Evolutionary conservation across 2,888 invertebrate species (phyloP).

Genomic region (Glaucopsyche alexis): DNA sequence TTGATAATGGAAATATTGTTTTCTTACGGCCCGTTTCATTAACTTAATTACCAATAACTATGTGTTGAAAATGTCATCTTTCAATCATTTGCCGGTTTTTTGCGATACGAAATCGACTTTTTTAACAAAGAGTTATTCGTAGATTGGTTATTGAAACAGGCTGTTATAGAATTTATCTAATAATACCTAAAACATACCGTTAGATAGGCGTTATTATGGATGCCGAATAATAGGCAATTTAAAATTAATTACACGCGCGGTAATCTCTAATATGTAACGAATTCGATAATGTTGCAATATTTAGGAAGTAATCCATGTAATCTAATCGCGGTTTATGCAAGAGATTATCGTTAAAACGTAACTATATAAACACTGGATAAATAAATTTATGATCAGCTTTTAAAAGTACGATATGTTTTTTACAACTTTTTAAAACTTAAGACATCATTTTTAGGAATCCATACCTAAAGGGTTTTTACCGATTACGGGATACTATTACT

Average conservation of each 20-base stretch:
- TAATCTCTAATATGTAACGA: conserved; percentile 22
- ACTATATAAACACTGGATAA: not conserved
- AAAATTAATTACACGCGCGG: conserved; percentile 19
- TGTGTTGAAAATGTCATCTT: too few species aligned
- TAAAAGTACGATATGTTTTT: not conserved
- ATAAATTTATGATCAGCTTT: not conserved
- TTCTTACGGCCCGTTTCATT: too few species aligned
- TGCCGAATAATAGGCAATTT: conserved; percentile 25
- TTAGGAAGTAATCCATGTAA: conserved; percentile 1
- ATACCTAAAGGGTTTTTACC: too few species aligned
- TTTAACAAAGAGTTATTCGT: too few species aligned
- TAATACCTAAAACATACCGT: not conserved
- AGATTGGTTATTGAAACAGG: too few species aligned
- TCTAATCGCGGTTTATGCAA: conserved; percentile 1
- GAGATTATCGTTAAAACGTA: not conserved
- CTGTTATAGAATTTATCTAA: too few species aligned
- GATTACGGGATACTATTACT: too few species aligned
- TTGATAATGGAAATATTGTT: too few species aligned
- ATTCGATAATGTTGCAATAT: conserved; percentile 12
- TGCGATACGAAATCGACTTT: too few species aligned
- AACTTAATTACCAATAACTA: too few species aligned
- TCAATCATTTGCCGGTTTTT: too few species aligned
- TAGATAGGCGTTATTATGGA: not conserved
- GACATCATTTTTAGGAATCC: too few species aligned
- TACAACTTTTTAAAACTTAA: not conserved